A percentile compares a stretch with the other conserved stretches of the same genome.
These are phyloP conservation scores for zebrafish (Danio rerio) DNA, from an alignment of 2,113 vertebrate species.

Conservation along the genomic window DNA sequence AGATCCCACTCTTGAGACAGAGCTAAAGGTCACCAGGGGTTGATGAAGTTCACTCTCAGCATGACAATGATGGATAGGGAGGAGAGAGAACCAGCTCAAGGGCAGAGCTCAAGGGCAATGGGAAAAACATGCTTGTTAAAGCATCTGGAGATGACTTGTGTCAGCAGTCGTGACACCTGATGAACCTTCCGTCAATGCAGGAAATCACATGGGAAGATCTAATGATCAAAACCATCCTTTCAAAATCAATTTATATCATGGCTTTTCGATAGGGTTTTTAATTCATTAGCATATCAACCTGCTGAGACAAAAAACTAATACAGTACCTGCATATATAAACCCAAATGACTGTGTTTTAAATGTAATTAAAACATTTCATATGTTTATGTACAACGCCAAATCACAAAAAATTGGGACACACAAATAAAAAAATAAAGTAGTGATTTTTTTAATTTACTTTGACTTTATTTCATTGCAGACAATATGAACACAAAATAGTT, in stretches of 20 bases:
- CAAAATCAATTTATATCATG: not conserved
- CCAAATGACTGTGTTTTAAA: too few relatives aligned
- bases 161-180: conserved; percentile 28
- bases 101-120: not conserved
- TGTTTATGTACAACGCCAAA: too few relatives aligned
- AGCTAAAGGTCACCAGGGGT: not conserved
- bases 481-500: too few relatives aligned
- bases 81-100: conserved; percentile 3
- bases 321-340: not conserved
- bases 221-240: not conserved
- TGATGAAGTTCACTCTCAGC: conserved; percentile 23
- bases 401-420: too few relatives aligned
- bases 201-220: not conserved
- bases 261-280: not conserved
- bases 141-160: conserved; percentile 12
- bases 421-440: too few relatives aligned
- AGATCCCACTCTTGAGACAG: conserved; percentile 1
- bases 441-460: too few relatives aligned
- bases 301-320: not conserved
- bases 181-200: conserved; percentile 10
- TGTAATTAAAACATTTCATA: too few relatives aligned
- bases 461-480: too few relatives aligned
- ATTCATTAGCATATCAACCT: not conserved
- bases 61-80: conserved; percentile 21
- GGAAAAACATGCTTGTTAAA: conserved; percentile 2